phyloP scores from a whole-genome alignment of 2,888 invertebrate species.

The Parnassius apollo region DNA sequence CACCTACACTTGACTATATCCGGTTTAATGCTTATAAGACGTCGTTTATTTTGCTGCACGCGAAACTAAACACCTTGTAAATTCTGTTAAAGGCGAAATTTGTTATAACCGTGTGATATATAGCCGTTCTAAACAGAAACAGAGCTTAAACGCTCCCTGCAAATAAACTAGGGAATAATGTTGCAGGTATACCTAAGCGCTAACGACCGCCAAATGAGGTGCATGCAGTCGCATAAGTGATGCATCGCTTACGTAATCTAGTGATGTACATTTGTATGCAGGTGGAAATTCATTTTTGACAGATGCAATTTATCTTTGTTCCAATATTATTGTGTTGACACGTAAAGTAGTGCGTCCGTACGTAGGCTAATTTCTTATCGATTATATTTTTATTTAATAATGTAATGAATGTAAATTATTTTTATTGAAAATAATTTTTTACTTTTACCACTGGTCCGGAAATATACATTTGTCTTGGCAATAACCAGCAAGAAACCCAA shows the following conservation, averaged over 20 bases:
- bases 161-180: constrained; percentile 18
- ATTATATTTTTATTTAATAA: not conserved
- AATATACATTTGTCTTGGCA: too few species aligned
- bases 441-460: too few species aligned
- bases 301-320: constrained; percentile 16
- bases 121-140: constrained; percentile 18
- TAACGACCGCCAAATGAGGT: constrained; percentile 74
- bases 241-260: constrained; percentile 68
- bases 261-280: constrained; percentile 37
- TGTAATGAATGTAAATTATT: too few species aligned
- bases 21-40: constrained; percentile 13
- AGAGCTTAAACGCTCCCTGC: constrained; percentile 7
- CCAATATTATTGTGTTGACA: not conserved
- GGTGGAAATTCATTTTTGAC: constrained; percentile 6
- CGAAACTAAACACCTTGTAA: constrained; percentile 12
- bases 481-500: too few species aligned
- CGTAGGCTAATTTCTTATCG: not conserved
- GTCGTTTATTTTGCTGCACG: constrained; percentile 16
- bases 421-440: too few species aligned
- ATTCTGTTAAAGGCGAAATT: constrained; percentile 19
- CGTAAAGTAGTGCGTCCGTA: not conserved
- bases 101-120: constrained; percentile 16
- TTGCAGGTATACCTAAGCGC: constrained; percentile 35
- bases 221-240: constrained; percentile 72
- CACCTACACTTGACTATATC: not conserved